Conservation (phyloP, 2,888 invertebrate genomes). For the Dryomyza anilis region DNA sequence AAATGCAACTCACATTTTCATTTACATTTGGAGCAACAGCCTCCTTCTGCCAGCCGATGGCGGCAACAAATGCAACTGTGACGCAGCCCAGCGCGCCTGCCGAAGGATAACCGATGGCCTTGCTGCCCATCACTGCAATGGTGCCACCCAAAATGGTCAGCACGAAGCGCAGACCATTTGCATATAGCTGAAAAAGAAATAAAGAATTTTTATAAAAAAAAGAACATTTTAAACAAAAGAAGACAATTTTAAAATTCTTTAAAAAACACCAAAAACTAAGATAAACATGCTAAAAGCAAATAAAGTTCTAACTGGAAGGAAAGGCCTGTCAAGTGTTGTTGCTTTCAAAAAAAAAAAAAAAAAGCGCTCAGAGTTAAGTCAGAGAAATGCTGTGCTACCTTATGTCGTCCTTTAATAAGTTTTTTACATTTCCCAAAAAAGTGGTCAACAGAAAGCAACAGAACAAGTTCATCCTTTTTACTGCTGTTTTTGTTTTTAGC, state of each 20-base stretch:
- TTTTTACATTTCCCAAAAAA: too few species aligned
- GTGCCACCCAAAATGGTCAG: constrained; percentile 68
- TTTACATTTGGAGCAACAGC: too few species aligned
- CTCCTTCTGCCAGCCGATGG: constrained; percentile 64
- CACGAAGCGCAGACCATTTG: constrained; percentile 63
- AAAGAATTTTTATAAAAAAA: constrained; percentile 6
- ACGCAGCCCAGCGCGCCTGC: constrained; percentile 69
- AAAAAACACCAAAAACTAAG: not conserved
- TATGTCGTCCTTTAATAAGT: too few species aligned
- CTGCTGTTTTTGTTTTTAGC: not conserved
- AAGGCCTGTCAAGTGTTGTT: too few species aligned
- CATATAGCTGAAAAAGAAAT: constrained; percentile 53
- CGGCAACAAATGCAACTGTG: constrained; percentile 65
- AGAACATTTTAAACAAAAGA: not conserved
- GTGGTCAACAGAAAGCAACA: too few species aligned
- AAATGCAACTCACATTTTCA: constrained; percentile 51
- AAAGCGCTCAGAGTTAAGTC: not conserved
- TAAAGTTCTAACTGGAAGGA: not conserved
- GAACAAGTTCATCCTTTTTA: not conserved
- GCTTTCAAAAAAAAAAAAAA: not conserved
- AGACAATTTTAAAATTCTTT: too few species aligned
- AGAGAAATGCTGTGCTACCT: too few species aligned
- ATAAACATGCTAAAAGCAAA: not conserved
- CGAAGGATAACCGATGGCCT: constrained; percentile 66
- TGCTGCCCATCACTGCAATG: constrained; percentile 69